A percentile compares a stretch with the other conserved stretches of the same genome.
These are phyloP conservation scores for Lepidothrix coronata DNA, from an alignment of 2,113 vertebrate genomes.

Conservation along the genomic window DNA sequence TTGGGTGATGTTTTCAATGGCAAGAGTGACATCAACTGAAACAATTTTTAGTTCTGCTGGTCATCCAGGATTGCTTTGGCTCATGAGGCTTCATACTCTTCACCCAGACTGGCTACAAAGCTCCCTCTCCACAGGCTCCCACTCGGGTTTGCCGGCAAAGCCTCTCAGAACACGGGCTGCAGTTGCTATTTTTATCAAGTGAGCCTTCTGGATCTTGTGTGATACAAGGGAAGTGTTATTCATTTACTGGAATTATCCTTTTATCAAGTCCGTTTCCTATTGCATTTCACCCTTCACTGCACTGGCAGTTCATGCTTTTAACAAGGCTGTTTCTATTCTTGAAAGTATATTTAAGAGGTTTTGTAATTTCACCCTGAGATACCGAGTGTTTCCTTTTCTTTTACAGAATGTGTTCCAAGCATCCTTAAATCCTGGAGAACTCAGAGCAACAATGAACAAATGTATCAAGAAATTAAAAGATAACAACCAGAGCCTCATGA, in stretches of 20 bases:
- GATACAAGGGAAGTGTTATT: slow-evolving; percentile 59
- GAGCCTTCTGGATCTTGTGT: slow-evolving; percentile 10
- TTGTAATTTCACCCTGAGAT: background rate
- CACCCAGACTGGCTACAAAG: background rate
- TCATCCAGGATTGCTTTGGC: background rate
- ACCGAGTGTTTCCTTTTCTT: background rate
- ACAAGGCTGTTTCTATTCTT: slow-evolving; percentile 49
- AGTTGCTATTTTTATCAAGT: background rate
- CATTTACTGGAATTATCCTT: slow-evolving; percentile 70
- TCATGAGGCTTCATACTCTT: background rate
- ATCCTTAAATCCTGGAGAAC: background rate
- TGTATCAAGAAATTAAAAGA: background rate
- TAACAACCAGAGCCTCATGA: background rate
- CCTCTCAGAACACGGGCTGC: background rate
- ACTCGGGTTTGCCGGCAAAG: background rate
- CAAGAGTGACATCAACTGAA: background rate
- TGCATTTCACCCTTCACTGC: slow-evolving; percentile 67
- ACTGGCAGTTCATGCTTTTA: slow-evolving; percentile 37
- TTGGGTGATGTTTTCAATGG: accelerated
- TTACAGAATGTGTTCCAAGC: background rate
- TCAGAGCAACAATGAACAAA: background rate
- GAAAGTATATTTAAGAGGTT: slow-evolving; percentile 28
- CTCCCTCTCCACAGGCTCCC: background rate
- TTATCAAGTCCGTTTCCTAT: slow-evolving; percentile 66
- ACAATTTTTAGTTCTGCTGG: background rate